These are phyloP conservation scores for Hylomyscus alleni DNA, from an alignment of 2,797 vertebrate genomes.

Conservation along the genomic window DNA sequence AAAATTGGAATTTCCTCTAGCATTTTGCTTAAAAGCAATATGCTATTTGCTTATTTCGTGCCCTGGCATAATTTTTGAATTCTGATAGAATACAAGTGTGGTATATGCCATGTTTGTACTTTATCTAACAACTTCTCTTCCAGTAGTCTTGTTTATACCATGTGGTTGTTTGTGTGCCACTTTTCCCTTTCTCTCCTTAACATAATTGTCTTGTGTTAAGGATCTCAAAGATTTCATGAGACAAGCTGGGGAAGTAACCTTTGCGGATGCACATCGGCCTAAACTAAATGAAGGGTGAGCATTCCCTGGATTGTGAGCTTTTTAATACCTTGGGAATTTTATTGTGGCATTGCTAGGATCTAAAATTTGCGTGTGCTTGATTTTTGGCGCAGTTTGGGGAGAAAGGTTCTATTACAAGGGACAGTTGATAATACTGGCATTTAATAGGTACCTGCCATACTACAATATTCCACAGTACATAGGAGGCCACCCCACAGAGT, in stretches of 20 bases:
- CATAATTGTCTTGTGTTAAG: conserved; percentile 92
- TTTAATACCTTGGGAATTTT: conserved; percentile 83
- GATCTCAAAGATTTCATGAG: conserved; percentile 99
- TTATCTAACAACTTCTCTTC: conserved; percentile 90
- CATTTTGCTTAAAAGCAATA: conserved; percentile 90
- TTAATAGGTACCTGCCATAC: background rate
- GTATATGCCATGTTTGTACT: conserved; percentile 89
- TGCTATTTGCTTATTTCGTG: conserved; percentile 91
- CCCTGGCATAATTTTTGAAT: conserved; percentile 88
- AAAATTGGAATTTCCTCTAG: conserved; percentile 79
- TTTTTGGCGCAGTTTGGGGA: background rate
- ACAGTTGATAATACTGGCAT: background rate
- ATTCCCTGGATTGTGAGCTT: conserved; percentile 90
- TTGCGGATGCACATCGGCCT: conserved; percentile 97
- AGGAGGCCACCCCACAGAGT: background rate
- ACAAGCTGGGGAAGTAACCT: conserved; percentile 99
- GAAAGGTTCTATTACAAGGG: background rate
- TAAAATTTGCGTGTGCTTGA: background rate
- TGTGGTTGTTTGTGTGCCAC: conserved; percentile 83
- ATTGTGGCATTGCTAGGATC: background rate
- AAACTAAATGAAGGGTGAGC: conserved; percentile 98
- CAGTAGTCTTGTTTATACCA: conserved; percentile 89
- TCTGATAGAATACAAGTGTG: conserved; percentile 89
- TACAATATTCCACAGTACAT: background rate
- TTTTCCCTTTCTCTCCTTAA: conserved; percentile 84